Percentiles rank a stretch among this genome's conserved stretches.
Conservation (phyloP, 1,140 invertebrate species). For the Agrilus planipennis region DNA sequence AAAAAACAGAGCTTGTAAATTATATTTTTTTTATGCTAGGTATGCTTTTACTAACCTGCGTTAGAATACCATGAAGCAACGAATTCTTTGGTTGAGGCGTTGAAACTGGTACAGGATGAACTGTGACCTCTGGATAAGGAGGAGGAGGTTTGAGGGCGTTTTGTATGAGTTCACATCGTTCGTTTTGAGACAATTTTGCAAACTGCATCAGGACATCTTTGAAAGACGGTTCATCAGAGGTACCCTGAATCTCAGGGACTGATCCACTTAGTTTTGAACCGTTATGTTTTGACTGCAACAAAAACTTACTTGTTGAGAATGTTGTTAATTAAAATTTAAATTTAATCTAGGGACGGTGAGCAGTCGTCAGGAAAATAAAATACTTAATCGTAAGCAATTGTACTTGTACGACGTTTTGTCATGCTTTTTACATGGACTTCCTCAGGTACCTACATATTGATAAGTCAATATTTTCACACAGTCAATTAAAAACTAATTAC, state of each 20-base stretch:
- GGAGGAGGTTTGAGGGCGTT: conserved; percentile 34
- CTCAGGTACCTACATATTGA: no score
- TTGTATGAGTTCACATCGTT: conserved; percentile 36
- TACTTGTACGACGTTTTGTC: no score
- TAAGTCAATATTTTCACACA: no score
- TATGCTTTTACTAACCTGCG: conserved; percentile 40
- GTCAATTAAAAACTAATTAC: no score
- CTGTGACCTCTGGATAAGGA: conserved; percentile 64
- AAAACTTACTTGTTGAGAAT: not conserved
- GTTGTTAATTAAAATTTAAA: no score
- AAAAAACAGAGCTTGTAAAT: no score
- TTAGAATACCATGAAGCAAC: conserved; percentile 61
- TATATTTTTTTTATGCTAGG: no score
- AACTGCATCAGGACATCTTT: conserved; percentile 69
- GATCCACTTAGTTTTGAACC: not conserved
- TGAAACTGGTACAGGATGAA: conserved; percentile 50
- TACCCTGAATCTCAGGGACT: not conserved
- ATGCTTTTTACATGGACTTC: no score
- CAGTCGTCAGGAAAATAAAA: no score
- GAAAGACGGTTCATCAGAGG: conserved; percentile 40
- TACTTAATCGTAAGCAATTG: no score
- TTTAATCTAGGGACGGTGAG: no score
- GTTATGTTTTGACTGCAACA: not conserved
- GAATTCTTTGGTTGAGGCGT: conserved; percentile 44
- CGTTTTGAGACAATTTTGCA: conserved; percentile 46